Evolutionary conservation across 2,113 vertebrate species (phyloP).

Genomic region (Oostethus manadensis): DNA sequence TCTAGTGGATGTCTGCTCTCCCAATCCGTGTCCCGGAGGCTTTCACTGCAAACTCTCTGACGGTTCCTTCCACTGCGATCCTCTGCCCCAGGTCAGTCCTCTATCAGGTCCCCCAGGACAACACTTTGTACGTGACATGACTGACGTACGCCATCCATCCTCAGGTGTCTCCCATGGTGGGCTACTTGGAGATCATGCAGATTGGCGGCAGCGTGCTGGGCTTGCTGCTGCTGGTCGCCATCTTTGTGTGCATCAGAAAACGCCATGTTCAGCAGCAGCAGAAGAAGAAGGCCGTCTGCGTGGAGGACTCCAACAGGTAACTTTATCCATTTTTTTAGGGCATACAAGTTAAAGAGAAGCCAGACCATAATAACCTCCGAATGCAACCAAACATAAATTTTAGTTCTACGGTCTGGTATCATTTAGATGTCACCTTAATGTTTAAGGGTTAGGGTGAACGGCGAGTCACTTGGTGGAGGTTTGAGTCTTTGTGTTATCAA

Average conservation of each 20-base stretch:
- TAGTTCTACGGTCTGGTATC: too few species aligned
- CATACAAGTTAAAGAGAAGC: background rate
- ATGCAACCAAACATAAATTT: too few species aligned
- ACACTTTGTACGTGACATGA: background rate
- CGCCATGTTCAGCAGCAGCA: constrained; percentile 74
- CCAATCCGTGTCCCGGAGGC: constrained; percentile 70
- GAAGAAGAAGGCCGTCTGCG: constrained; percentile 80
- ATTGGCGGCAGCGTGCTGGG: constrained; percentile 66
- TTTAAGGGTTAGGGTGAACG: too few species aligned
- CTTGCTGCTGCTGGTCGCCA: constrained; percentile 55
- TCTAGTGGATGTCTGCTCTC: constrained; percentile 62
- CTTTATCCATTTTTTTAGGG: background rate
- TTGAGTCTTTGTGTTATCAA: too few species aligned
- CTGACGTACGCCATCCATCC: background rate
- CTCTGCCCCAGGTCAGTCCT: constrained; percentile 44
- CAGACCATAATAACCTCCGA: too few species aligned
- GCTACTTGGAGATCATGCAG: constrained; percentile 74
- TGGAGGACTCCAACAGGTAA: constrained; percentile 84
- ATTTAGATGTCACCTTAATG: too few species aligned
- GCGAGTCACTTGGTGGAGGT: too few species aligned
- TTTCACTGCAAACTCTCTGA: constrained; percentile 68
- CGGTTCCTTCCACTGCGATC: constrained; percentile 64
- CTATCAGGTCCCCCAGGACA: background rate
- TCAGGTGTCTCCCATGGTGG: constrained; percentile 37
- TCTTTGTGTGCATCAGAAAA: constrained; percentile 70